Conservation (phyloP, 2,113 vertebrate genomes). For the Phyllostomus hastatus region DNA sequence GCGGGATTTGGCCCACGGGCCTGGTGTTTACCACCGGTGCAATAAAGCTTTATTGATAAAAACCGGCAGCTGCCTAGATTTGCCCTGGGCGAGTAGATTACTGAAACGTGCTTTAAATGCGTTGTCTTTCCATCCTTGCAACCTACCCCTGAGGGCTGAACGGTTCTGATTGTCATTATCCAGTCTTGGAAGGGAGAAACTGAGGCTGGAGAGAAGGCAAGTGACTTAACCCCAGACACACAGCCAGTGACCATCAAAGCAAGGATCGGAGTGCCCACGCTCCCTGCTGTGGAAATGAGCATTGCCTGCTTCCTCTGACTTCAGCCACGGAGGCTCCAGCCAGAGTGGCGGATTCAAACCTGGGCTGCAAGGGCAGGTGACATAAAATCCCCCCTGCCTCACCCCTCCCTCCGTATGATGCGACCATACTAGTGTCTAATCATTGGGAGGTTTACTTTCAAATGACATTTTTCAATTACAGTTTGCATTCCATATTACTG, state of each 20-base stretch:
- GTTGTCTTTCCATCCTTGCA: neutral
- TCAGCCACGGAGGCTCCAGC: too few relatives aligned
- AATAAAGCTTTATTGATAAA: neutral
- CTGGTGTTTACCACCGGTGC: too few relatives aligned
- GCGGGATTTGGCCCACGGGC: too few relatives aligned
- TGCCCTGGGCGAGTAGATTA: neutral
- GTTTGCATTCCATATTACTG: neutral
- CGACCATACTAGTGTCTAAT: neutral
- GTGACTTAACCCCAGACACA: neutral
- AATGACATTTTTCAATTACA: neutral
- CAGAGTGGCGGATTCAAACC: neutral
- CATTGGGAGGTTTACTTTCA: neutral
- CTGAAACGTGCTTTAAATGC: neutral
- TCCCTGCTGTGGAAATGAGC: neutral
- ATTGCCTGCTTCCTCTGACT: fast-evolving
- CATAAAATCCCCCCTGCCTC: neutral
- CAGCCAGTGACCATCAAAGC: neutral
- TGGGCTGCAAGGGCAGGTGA: too few relatives aligned
- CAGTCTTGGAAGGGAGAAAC: neutral
- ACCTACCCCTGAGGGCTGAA: neutral
- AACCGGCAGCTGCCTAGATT: neutral
- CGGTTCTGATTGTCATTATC: too few relatives aligned
- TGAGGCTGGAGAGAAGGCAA: neutral
- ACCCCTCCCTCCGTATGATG: neutral
- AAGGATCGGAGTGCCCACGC: too few relatives aligned